A percentile compares a stretch with the other conserved stretches of the same genome.
Evolutionary conservation across 2,888 invertebrate genomes (phyloP).

Genomic region (Acleris holmiana): DNA sequence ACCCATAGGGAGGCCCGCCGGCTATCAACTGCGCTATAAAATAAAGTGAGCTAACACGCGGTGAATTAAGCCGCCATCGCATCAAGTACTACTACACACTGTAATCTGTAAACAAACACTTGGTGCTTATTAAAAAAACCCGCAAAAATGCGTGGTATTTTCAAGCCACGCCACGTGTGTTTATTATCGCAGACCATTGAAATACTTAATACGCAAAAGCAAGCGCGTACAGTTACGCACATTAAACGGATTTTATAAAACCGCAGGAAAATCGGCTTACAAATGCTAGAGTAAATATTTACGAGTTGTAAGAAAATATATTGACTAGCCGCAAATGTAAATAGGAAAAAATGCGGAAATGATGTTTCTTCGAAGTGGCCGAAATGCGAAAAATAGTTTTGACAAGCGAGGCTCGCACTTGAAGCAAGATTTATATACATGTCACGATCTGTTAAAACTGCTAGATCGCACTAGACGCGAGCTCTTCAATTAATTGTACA

Average conservation of each 20-base stretch:
- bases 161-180: no score
- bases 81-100: background rate
- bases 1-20: slow-evolving; percentile 1
- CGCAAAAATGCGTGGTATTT: no score
- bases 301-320: slow-evolving; percentile 14
- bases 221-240: no score
- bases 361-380: background rate
- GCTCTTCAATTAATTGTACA: background rate
- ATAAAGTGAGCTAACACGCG: slow-evolving; percentile 1
- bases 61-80: slow-evolving; percentile 6
- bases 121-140: no score
- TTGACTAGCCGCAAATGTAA: slow-evolving; percentile 21
- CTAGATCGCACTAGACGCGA: background rate
- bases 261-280: slow-evolving; percentile 7
- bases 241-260: background rate
- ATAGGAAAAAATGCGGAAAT: slow-evolving; percentile 1
- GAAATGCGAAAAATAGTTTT: slow-evolving; percentile 28
- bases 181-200: no score
- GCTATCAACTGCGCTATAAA: slow-evolving; percentile 6
- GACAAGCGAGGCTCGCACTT: slow-evolving; percentile 9
- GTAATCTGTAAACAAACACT: background rate
- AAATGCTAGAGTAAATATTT: slow-evolving; percentile 21
- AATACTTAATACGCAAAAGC: no score
- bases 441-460: background rate
- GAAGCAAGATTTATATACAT: slow-evolving; percentile 3